A percentile compares a stretch with the other conserved stretches of the same genome.
phyloP scores from a whole-genome alignment of 2,797 vertebrate species.

The Rhinatrema bivittatum region DNA sequence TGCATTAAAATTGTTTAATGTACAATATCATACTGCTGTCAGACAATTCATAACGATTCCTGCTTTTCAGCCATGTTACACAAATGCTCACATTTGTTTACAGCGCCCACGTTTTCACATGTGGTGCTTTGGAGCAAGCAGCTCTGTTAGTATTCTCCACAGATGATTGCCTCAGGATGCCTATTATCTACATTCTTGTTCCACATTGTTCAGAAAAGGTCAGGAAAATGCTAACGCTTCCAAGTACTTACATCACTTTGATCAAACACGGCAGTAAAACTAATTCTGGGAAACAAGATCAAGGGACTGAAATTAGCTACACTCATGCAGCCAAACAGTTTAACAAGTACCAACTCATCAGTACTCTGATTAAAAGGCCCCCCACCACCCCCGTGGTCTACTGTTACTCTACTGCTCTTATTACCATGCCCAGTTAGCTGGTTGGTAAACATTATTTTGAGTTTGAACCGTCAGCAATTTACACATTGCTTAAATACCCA shows the following conservation, averaged over 20 bases:
- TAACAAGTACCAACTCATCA: not conserved
- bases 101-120: not conserved
- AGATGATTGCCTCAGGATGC: not conserved
- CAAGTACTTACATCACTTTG: not conserved
- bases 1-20: too few species aligned
- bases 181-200: not conserved
- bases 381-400: too few species aligned
- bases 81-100: too few species aligned
- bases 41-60: too few species aligned
- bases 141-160: not conserved
- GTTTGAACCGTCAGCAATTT: not conserved
- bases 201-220: constrained; percentile 4
- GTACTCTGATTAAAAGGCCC: constrained; percentile 4
- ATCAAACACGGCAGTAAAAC: not conserved
- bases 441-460: constrained; percentile 8
- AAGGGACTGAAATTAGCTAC: constrained; percentile 1
- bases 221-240: not conserved
- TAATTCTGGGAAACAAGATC: constrained; percentile 1
- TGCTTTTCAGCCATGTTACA: too few species aligned
- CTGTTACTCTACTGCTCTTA: constrained; percentile 1
- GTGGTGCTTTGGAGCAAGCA: not conserved
- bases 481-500: constrained; percentile 7
- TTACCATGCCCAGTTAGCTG: not conserved
- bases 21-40: too few species aligned
- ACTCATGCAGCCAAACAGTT: constrained; percentile 9